Evolutionary conservation across 92 coral and sea anemone genomes (phyloP).

Genomic region (Bergia puertoricense): DNA sequence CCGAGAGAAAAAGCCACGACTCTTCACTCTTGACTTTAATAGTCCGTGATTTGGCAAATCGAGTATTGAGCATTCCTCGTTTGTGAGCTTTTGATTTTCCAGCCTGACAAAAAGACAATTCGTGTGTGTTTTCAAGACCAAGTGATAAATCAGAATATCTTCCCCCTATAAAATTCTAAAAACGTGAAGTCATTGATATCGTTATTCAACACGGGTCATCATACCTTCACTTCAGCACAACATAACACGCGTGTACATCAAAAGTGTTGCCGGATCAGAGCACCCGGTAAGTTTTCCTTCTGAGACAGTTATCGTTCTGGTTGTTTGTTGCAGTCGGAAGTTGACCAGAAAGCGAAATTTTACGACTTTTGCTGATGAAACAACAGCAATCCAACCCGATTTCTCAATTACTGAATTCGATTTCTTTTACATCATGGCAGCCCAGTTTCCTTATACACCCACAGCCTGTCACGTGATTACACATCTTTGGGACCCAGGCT

Average conservation of each 20-base stretch:
- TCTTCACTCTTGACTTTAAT: neutral
- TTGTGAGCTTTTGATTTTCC: conserved; percentile 1
- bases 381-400: neutral
- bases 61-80: neutral
- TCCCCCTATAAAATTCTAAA: neutral
- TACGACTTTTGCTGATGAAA: neutral
- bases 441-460: conserved; percentile 33
- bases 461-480: conserved; percentile 28
- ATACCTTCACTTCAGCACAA: conserved; percentile 16
- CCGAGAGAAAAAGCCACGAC: no score
- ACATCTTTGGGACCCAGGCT: neutral
- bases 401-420: conserved; percentile 4
- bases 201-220: neutral
- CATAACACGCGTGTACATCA: neutral
- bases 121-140: neutral
- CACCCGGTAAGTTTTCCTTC: neutral
- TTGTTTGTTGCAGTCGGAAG: neutral
- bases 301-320: neutral
- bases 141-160: neutral
- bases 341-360: neutral
- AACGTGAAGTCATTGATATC: neutral
- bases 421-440: conserved; percentile 32
- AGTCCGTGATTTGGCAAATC: neutral
- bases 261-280: neutral
- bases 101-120: neutral